Evolutionary conservation across 23 tunicate genomes (phyloP), one percentile per base, ranked within the genome.

Genomic region (Oikopleura vanhoeffeni): DNA sequence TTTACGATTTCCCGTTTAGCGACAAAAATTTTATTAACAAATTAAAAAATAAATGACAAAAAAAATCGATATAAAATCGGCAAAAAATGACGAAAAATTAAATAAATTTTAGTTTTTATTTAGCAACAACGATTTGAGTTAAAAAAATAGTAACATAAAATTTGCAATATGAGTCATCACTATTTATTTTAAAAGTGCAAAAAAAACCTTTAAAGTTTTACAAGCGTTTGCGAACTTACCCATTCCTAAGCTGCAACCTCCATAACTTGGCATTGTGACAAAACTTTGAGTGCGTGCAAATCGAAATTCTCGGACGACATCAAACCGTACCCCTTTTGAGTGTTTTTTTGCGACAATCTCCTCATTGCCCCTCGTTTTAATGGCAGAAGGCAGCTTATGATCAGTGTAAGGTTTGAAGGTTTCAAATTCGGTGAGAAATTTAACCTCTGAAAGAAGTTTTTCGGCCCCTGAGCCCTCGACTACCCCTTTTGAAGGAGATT

Each of bases 261-360:
- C 99, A 64, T 91, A 89, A 84, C 92, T 90, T 40, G 99, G 99
- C 40, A 95, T 91, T 1, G 99, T 90, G 28, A 88, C 86, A 85
- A 88, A 88, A 67, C 92, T 91, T 85, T 95, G 99, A 42, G 86
- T 88, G 38, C 99, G 57, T 49, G 90, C 87, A 76, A 95, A 95
- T 84, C 85, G 88, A 83, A 49, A 95, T 32, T 88, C 89, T 39
- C 89, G 91, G 24, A 93, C 98, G 1, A 86, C 90, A 27, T 77
- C 57, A 87, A 92, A 92, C 0, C 49, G 41, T 27, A 85, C 87
- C 0, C 42, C 76, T 83, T 41, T 85, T 3, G 40, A 34, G 36
- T 49, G 13, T 49, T 13, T 24, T 24, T 49, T 24, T 49, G 64
- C 64, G 24, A 24, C 13, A 8, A 8, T 49, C 64, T 49, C 64